Percentiles rank a stretch among this genome's conserved stretches.
phyloP scores from a whole-genome alignment of 2,113 vertebrate species.

The Galeopterus variegatus region DNA sequence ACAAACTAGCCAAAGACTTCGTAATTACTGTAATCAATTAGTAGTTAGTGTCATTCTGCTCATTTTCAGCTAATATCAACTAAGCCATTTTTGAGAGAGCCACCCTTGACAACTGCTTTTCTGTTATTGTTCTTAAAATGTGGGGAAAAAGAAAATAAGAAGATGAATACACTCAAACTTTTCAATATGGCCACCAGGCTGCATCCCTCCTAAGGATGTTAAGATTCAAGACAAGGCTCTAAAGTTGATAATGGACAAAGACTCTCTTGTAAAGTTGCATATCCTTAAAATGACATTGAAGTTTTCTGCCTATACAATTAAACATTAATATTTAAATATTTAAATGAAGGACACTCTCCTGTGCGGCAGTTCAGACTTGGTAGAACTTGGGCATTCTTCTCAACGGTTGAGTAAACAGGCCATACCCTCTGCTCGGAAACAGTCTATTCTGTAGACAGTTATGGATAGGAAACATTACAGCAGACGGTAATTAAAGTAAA shows the following conservation, averaged over 20 bases:
- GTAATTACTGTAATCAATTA: slow-evolving; percentile 99
- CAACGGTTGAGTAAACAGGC: slow-evolving; percentile 98
- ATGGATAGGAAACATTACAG: slow-evolving; percentile 99
- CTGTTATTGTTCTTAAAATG: slow-evolving; percentile 84
- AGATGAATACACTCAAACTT: slow-evolving; percentile 79
- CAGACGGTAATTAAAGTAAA: slow-evolving; percentile 98
- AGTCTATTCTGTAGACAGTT: slow-evolving; percentile 97
- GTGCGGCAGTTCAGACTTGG: slow-evolving; percentile 90
- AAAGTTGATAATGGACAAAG: slow-evolving; percentile 73
- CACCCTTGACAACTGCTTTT: slow-evolving; percentile 87
- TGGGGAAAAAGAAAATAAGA: slow-evolving; percentile 75
- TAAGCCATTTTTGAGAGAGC: slow-evolving; percentile 91
- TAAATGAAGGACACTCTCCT: slow-evolving; percentile 95
- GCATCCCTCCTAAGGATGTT: slow-evolving; percentile 37
- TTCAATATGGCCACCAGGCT: slow-evolving; percentile 69
- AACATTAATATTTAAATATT: slow-evolving; percentile 99
- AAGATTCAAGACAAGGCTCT: slow-evolving; percentile 71
- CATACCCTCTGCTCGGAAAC: slow-evolving; percentile 95
- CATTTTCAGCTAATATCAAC: slow-evolving; percentile 97
- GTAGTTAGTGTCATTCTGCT: slow-evolving; percentile 95
- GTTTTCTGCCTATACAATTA: slow-evolving; percentile 91
- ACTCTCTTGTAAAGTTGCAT: slow-evolving; percentile 90
- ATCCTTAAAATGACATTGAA: slow-evolving; percentile 97
- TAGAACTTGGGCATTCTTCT: slow-evolving; percentile 91
- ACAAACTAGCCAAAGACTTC: slow-evolving; percentile 95